A percentile compares a stretch with the other conserved stretches of the same genome.
phyloP scores from a whole-genome alignment of 1,140 invertebrate genomes.

The Zaprionus inermis region DNA sequence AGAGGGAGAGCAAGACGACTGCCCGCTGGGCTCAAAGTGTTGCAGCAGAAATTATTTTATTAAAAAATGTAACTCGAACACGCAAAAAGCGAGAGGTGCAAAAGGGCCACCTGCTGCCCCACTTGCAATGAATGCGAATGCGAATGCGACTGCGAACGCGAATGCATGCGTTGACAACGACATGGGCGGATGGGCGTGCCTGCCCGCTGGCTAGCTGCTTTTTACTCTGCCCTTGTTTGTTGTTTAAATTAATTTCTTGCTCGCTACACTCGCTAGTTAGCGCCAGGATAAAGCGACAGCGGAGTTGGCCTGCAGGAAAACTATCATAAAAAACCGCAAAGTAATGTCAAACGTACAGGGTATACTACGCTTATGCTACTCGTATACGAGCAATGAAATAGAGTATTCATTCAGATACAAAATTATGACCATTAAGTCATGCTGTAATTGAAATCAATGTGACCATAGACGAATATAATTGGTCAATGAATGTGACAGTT shows the following conservation, averaged over 20 bases:
- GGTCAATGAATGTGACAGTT: too few species aligned
- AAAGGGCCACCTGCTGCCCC: constrained; percentile 49
- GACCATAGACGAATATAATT: too few species aligned
- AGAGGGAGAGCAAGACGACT: neutral
- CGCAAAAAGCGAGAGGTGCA: constrained; percentile 38
- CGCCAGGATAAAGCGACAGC: constrained; percentile 8
- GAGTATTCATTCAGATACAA: too few species aligned
- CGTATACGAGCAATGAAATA: too few species aligned
- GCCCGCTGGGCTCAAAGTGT: constrained; percentile 43
- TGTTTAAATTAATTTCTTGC: constrained; percentile 57
- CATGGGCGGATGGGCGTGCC: neutral
- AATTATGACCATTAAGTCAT: too few species aligned
- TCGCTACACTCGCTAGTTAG: constrained; percentile 33
- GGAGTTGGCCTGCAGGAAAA: neutral
- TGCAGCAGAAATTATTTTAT: constrained; percentile 66
- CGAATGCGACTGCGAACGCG: constrained; percentile 22
- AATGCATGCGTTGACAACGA: constrained; percentile 51
- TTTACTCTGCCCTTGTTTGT: constrained; percentile 45
- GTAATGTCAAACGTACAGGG: too few species aligned
- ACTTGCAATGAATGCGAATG: constrained; percentile 42
- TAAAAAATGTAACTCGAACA: constrained; percentile 55
- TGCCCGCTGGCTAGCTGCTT: neutral
- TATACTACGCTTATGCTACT: too few species aligned
- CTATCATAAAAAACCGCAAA: neutral
- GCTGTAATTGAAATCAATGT: too few species aligned